These are phyloP conservation scores for Sebastes hopkinsi DNA, from an alignment of 2,797 vertebrate species.

Conservation along the genomic window DNA sequence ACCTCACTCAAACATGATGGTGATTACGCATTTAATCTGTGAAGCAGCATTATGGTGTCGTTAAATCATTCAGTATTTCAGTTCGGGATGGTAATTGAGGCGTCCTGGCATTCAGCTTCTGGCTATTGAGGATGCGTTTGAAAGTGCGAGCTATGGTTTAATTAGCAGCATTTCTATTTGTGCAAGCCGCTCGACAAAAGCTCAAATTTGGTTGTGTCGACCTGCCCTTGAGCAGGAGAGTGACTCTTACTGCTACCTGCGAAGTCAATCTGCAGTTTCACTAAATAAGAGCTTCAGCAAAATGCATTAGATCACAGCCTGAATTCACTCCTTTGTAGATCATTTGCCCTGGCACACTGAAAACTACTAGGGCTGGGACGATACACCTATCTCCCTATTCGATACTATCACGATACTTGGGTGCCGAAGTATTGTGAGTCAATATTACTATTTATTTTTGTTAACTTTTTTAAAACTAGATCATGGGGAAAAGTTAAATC, in stretches of 20 bases:
- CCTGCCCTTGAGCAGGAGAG: slow-evolving; percentile 16
- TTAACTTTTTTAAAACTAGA: no score
- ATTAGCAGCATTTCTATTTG: background rate
- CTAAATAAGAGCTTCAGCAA: background rate
- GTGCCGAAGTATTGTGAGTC: no score
- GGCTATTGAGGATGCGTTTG: slow-evolving; percentile 18
- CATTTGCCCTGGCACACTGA: background rate
- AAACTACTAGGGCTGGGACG: background rate
- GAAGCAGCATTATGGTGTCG: background rate
- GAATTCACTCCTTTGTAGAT: background rate
- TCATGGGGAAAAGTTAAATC: no score
- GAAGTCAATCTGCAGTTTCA: slow-evolving; percentile 7
- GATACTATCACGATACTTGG: no score
- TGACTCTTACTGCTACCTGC: background rate
- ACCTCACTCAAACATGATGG: background rate
- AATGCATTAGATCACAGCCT: background rate
- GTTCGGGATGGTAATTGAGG: background rate
- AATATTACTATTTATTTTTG: no score
- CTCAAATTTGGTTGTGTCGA: background rate
- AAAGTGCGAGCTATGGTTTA: slow-evolving; percentile 4
- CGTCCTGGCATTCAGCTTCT: background rate
- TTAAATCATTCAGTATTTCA: slow-evolving; percentile 6
- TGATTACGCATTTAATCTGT: background rate
- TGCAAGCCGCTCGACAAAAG: background rate
- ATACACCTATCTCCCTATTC: no score